Evolutionary conservation across 2,113 vertebrate genomes (phyloP), one percentile per base, ranked within the genome.

Genomic region (Chionomys nivalis): DNA sequence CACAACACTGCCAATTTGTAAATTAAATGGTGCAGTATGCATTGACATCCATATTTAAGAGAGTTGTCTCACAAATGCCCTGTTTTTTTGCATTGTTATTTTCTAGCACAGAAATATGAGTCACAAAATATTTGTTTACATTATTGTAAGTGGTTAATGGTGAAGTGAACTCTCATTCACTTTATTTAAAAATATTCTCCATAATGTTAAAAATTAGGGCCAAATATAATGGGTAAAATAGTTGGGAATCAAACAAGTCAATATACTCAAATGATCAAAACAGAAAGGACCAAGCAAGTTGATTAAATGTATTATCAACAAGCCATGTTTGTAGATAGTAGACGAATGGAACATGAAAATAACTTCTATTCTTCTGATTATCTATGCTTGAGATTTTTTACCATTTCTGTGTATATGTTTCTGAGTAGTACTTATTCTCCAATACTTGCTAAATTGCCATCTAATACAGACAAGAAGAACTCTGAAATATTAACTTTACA

Each of bases 11-110:
- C 0, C n/a, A 19, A 16, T 78, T 63, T 63, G 4, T 8, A 2
- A 6, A 33, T 0, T 39, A 58, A 65, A 10, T 14, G 81, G 36
- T 73, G 1, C 55, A 12, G 1, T 81, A 24, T 44, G 16, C 7
- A n/a, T 3, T 17, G 1, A 44, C 33, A 0, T 23, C 6, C 21
- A 3, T 28, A 19, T 0, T 12, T 28, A 23, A 47, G 3, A 89
- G 17, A 6, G 36, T 17, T 23, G 19, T 44, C 39, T 23, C 36
- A 63, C 47, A 63, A 0, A 61, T 65, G 13, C 0, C 3, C 8
- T 28, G 24, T 61, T 52, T 70, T 77, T 2, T 28, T 26, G 0
- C 0, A 44, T 24, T 93, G 90, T 21, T 24, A 28, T 28, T 82
- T 86, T 68, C 42, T 5, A 42, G 24, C 66, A 75, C 16, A 78